A percentile compares a stretch with the other conserved stretches of the same genome.
Evolutionary conservation across 2,888 invertebrate species (phyloP).

Genomic region (Xylocampa areola): DNA sequence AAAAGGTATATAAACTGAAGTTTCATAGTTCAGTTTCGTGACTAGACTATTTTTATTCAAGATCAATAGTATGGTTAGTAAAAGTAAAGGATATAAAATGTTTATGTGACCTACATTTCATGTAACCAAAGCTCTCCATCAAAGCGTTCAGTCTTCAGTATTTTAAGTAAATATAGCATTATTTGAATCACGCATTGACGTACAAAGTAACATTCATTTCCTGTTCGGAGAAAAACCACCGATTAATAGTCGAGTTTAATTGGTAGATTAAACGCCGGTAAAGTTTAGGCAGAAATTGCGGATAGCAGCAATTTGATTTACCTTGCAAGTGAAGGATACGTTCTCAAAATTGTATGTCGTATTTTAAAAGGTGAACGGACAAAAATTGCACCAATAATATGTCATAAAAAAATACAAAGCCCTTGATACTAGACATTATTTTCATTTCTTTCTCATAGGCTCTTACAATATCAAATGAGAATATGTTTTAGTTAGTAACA

Average conservation of each 20-base stretch:
- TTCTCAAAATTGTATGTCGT: too few relatives aligned
- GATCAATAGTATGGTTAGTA: slow-evolving; percentile 39
- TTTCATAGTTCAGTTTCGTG: slow-evolving; percentile 28
- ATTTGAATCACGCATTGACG: slow-evolving; percentile 65
- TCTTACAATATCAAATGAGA: too few relatives aligned
- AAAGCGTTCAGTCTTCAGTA: slow-evolving; percentile 55
- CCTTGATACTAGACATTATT: too few relatives aligned
- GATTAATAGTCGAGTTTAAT: slow-evolving; percentile 38
- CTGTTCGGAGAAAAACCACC: slow-evolving; percentile 62
- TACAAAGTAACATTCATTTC: slow-evolving; percentile 60
- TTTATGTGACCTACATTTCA: slow-evolving; percentile 58
- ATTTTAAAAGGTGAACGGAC: too few relatives aligned
- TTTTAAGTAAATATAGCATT: slow-evolving; percentile 60
- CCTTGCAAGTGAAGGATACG: too few relatives aligned
- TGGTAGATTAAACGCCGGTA: slow-evolving; percentile 25
- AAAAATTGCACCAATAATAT: too few relatives aligned
- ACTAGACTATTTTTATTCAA: slow-evolving; percentile 38
- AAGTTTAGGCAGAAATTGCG: too few relatives aligned
- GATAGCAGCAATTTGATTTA: too few relatives aligned
- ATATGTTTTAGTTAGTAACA: too few relatives aligned
- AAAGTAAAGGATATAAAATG: slow-evolving; percentile 48
- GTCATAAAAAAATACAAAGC: too few relatives aligned
- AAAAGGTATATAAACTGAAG: slow-evolving; percentile 10
- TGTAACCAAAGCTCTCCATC: slow-evolving; percentile 54
- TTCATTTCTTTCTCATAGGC: too few relatives aligned